Base-by-base conservation (phyloP, 2,888 invertebrate species). In the Aporophyla nigra region DNA sequence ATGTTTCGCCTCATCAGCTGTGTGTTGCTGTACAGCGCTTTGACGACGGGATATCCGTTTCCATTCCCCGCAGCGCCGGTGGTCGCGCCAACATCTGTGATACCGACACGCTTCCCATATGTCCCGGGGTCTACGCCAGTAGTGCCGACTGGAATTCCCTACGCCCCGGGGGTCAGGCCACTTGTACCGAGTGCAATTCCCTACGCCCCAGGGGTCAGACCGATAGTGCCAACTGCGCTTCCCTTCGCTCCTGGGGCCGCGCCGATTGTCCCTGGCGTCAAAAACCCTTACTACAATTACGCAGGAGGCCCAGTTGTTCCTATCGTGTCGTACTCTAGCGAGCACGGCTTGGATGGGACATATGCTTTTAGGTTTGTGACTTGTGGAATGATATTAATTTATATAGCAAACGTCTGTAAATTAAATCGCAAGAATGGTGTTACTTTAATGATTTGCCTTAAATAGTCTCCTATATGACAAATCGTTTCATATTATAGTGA, bases 321-420 rank as follows among this genome's bases (percentile, higher is more conserved):
- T 2, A 97, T 97, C 59, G 78, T 97, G 54, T 94, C 96, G 7
- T 97, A 97, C 87, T 94, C 95, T 0, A 97, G 96, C 84, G 97
- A 97, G 77, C 94, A 97, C 68, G 97, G 96, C 82, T 95, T 96
- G n/a, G 97, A 97, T 90, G 97, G 97, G 80, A 97, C 97, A 33
- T 97, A 97, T 92, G 95, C 97, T 86, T 97, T 95, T 86, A 96
- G 96, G 97, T 96, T 83, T 75, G 89, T 85, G 33, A 46, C 24
- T 19, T 24, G 12, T n/a, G n/a, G n/a, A 66, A 19, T 65, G 5
- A 40, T 63, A 58, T 69, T 51, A 43, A 54, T 62, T 49, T 14
- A 59, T 21, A 12, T 10, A 16, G 16, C 43, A 24, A 54, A 24
- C 21, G 33, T 53, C 3, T 66, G 51, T 67, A 27, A 69, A 24